Conservation (phyloP, 2,888 invertebrate genomes). For the Arctia plantaginis region DNA sequence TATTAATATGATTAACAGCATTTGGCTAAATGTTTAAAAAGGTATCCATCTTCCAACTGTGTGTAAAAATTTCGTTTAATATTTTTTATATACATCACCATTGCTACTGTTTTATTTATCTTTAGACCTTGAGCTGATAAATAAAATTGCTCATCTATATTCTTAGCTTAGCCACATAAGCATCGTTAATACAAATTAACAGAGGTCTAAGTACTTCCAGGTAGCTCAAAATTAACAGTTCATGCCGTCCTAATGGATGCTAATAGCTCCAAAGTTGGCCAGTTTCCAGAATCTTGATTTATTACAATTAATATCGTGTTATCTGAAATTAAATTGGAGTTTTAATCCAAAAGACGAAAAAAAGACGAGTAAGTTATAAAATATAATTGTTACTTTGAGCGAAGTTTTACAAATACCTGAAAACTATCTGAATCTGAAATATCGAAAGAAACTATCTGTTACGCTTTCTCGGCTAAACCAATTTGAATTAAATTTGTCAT, state of each 20-base stretch:
- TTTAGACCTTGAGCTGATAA: background rate
- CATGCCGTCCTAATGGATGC: conserved; percentile 9
- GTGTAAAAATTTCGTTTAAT: background rate
- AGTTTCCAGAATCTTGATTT: conserved; percentile 3
- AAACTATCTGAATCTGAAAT: no score
- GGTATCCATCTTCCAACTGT: background rate
- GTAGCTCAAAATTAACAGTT: conserved; percentile 13
- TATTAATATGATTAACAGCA: no score
- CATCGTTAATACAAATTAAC: background rate
- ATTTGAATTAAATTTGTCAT: background rate
- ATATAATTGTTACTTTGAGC: background rate
- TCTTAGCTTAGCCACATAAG: background rate
- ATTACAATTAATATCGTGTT: conserved; percentile 14
- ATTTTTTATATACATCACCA: background rate
- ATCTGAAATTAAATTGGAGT: conserved; percentile 8
- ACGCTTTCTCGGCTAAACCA: no score
- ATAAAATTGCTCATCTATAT: background rate
- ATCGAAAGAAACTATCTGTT: no score
- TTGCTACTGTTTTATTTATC: background rate
- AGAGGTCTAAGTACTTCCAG: background rate
- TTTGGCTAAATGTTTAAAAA: no score
- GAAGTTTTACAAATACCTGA: background rate
- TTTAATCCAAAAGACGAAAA: background rate
- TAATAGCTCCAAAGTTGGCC: conserved; percentile 19
- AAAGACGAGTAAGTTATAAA: background rate